Base-by-base conservation (phyloP, 2,888 invertebrate species). In the Acanthoscelides obtectus region DNA sequence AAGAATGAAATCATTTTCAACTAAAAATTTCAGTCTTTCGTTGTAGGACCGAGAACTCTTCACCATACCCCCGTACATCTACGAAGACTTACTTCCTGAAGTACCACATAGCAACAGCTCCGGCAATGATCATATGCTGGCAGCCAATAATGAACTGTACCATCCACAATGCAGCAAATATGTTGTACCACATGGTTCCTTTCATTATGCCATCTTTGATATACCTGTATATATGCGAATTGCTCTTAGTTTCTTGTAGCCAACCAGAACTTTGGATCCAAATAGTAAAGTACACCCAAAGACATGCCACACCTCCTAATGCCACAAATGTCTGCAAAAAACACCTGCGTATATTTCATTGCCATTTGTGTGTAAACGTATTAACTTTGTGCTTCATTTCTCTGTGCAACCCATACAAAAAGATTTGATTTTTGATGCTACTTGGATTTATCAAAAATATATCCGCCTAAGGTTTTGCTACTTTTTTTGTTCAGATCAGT, bases 111-210 rank as follows among this genome's bases (percentile, higher is more conserved):
- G 90, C 88, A 0, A 91, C 89, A 8, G 91, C 86, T 12, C 91
- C 90, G 66, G 90, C 90, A 71, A 92, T 88, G 4, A 92, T 87
- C 86, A 92, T 88, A 81, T 91, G 90, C 78, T 92, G 91, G 80
- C 90, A 91, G 22, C 90, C 91, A 66, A 92, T 87, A 72, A 90
- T 87, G 80, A 91, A 91, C 81, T 92, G 90, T 66, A 87, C 85
- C 73, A 89, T 87, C 92, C 92, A 92, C 68, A 92, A 84, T 77
- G 90, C 84, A 0, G 88, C 90, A 69, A 91, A 83, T n/a, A 88
- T 77, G 76, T 88, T 88, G 77, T 87, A 86, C 86, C 88, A 87
- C 72, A 87, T 82, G 1, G 87, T 81, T 67, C 86, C 80, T 80
- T 84, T 85, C 82, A 87, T 87, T 67, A 81, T 79, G 20, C 75